Percentiles rank a stretch among this genome's conserved stretches.
Conservation (phyloP, 2,888 invertebrate genomes). For the Andricus quercusramuli region DNA sequence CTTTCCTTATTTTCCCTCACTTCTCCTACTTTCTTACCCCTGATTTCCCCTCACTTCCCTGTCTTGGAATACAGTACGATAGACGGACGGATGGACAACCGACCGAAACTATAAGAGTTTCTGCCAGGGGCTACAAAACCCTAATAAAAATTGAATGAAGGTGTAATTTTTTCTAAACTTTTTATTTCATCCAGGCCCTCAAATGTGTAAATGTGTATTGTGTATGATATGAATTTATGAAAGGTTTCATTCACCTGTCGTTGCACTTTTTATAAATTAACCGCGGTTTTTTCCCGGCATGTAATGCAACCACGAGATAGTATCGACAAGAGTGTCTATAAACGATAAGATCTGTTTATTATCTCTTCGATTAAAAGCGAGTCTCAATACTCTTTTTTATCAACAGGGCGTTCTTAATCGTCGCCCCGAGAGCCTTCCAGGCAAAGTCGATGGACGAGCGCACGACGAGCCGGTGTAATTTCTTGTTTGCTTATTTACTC, state of each 20-base stretch:
- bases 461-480: slow-evolving; percentile 59
- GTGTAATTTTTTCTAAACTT: no score
- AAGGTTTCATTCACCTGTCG: not conserved
- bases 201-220: not conserved
- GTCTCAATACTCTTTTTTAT: slow-evolving; percentile 40
- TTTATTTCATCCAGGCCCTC: not conserved
- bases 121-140: no score
- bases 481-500: slow-evolving; percentile 67
- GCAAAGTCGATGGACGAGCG: slow-evolving; percentile 57
- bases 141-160: no score
- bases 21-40: no score
- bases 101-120: no score
- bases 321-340: not conserved
- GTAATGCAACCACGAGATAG: not conserved
- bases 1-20: no score
- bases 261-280: not conserved
- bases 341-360: slow-evolving; percentile 14
- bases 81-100: no score
- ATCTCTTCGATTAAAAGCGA: slow-evolving; percentile 50
- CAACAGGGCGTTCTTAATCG: slow-evolving; percentile 40
- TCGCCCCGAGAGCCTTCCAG: slow-evolving; percentile 51
- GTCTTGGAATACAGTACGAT: no score
- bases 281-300: not conserved
- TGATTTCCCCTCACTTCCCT: no score
- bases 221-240: not conserved